Percentiles rank a stretch among this genome's conserved stretches.
Evolutionary conservation across 2,888 invertebrate species (phyloP).

Genomic region (Trachelus troglodyta): DNA sequence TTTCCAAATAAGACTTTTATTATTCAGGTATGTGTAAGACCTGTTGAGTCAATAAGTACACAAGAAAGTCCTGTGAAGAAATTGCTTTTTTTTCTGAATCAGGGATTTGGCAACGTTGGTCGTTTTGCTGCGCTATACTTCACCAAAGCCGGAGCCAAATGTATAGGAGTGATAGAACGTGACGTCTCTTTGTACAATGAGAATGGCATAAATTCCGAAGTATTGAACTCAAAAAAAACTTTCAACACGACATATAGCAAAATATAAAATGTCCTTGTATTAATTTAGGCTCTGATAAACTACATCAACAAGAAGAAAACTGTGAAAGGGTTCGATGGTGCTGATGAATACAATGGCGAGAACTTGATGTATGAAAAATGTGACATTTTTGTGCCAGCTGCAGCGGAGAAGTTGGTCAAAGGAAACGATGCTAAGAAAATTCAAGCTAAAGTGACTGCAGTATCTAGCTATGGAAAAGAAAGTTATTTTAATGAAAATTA

Average conservation of each 20-base stretch:
- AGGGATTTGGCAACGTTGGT: conserved; percentile 86
- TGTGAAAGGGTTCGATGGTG: conserved; percentile 75
- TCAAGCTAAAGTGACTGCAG: conserved; percentile 74
- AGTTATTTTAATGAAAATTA: background rate
- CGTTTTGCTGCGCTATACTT: conserved; percentile 79
- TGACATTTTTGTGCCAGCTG: conserved; percentile 86
- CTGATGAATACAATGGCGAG: conserved; percentile 69
- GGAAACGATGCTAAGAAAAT: conserved; percentile 76
- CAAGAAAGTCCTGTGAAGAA: background rate
- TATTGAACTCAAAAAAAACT: conserved; percentile 27
- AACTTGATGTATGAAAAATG: conserved; percentile 78
- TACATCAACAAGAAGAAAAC: conserved; percentile 70
- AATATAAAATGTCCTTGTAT: conserved; percentile 32
- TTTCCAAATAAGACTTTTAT: conserved; percentile 82
- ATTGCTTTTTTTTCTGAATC: background rate
- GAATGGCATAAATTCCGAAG: conserved; percentile 76
- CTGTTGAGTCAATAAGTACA: background rate
- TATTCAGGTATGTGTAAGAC: conserved; percentile 67
- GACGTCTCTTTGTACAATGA: conserved; percentile 74
- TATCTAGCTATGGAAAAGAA: background rate
- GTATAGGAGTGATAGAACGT: conserved; percentile 77
- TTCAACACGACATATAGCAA: background rate
- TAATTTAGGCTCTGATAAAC: conserved; percentile 65
- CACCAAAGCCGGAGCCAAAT: conserved; percentile 76
- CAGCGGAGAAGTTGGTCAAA: conserved; percentile 80